Conservation (phyloP, 2,113 vertebrate genomes). For the Dromiciops gliroides region DNA sequence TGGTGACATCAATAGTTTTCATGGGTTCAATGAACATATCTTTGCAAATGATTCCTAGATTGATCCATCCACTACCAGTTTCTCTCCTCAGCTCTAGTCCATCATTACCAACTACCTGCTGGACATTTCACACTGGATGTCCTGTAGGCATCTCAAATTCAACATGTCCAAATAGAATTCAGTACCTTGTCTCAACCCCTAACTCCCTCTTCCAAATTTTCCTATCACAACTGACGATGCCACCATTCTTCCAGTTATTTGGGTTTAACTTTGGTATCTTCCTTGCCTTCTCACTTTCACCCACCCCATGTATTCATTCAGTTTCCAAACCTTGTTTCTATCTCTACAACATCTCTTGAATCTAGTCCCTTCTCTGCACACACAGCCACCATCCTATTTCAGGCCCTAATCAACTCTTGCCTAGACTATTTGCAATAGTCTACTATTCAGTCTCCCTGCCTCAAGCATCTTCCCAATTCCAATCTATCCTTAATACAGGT, state of each 20-base stretch:
- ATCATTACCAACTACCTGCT: neutral
- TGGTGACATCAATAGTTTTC: neutral
- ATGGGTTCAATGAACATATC: neutral
- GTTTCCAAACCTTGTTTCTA: neutral
- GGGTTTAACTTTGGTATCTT: neutral
- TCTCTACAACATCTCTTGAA: neutral
- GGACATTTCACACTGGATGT: neutral
- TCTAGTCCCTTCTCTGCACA: neutral
- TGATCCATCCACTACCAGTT: neutral
- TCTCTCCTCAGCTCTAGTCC: neutral
- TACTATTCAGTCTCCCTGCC: neutral
- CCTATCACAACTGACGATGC: neutral
- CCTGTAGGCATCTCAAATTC: neutral
- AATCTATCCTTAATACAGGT: neutral
- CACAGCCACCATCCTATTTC: neutral
- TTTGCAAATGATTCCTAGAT: neutral
- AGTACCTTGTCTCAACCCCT: neutral
- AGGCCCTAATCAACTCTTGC: neutral
- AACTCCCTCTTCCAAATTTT: neutral
- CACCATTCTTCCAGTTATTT: neutral
- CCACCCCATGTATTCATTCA: neutral
- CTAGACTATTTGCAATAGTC: neutral
- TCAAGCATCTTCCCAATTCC: neutral
- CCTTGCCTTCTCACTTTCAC: neutral
- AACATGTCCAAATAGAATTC: neutral